A percentile compares a stretch with the other conserved stretches of the same genome.
phyloP scores from a whole-genome alignment of 2,113 vertebrate genomes.

The Phalacrocorax aristotelis region DNA sequence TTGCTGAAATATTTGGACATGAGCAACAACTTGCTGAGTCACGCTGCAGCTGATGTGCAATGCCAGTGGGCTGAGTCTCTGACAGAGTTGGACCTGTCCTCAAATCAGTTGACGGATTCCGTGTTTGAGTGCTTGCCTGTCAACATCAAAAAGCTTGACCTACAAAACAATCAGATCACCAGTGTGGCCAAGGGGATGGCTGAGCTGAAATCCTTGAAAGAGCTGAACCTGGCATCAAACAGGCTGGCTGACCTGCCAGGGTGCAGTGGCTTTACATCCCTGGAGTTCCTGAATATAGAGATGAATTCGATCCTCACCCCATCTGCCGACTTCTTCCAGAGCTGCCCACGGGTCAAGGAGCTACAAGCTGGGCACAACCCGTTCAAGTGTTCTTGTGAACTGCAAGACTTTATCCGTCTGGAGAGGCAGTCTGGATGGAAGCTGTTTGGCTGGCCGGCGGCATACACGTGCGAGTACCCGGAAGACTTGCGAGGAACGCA shows the following conservation, averaged over 20 bases:
- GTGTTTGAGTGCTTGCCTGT: slow-evolving; percentile 86
- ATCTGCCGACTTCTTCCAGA: slow-evolving; percentile 65
- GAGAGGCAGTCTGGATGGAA: slow-evolving; percentile 1
- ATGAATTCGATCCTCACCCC: slow-evolving; percentile 78
- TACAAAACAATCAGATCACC: slow-evolving; percentile 81
- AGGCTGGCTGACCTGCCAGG: slow-evolving; percentile 79
- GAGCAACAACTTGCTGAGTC: slow-evolving; percentile 78
- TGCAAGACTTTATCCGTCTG: slow-evolving; percentile 76
- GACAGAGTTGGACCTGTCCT: slow-evolving; percentile 79
- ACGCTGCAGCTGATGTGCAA: not conserved
- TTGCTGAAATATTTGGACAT: slow-evolving; percentile 79
- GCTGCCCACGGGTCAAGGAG: slow-evolving; percentile 70
- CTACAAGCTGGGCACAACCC: slow-evolving; percentile 81
- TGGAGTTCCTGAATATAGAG: slow-evolving; percentile 72
- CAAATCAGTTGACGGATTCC: slow-evolving; percentile 70
- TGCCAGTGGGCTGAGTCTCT: slow-evolving; percentile 82
- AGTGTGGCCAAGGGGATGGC: slow-evolving; percentile 62
- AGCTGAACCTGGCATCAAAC: slow-evolving; percentile 84
- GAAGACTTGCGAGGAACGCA: slow-evolving; percentile 58
- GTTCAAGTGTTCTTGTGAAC: slow-evolving; percentile 83
- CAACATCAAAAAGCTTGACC: slow-evolving; percentile 64
- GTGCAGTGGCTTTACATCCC: slow-evolving; percentile 68
- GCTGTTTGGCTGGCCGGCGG: slow-evolving; percentile 79
- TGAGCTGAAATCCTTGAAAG: slow-evolving; percentile 68
- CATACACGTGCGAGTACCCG: slow-evolving; percentile 82